Conservation (phyloP, 2,888 invertebrate species). For the Lydus trimaculatus region DNA sequence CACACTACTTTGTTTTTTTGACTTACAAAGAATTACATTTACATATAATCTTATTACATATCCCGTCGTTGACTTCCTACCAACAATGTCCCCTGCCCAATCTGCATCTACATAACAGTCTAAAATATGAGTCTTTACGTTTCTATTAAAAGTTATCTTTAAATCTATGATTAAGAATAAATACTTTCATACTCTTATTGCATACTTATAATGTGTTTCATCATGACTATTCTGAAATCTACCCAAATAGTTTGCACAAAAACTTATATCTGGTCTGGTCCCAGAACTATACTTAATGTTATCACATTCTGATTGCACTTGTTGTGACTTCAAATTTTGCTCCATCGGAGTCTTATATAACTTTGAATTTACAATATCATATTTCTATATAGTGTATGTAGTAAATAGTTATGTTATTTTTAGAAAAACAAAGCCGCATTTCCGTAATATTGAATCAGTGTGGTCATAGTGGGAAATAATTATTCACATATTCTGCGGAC, state of each 20-base stretch:
- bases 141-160: constrained; percentile 19
- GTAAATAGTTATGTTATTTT: too few relatives aligned
- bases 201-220: constrained; percentile 40
- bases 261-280: constrained; percentile 49
- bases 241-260: constrained; percentile 51
- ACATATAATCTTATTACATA: neutral
- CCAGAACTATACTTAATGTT: constrained; percentile 25
- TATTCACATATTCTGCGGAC: too few relatives aligned
- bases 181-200: constrained; percentile 46
- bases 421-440: too few relatives aligned
- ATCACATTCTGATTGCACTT: neutral
- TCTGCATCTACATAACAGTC: constrained; percentile 43
- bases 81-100: constrained; percentile 39
- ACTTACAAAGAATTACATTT: constrained; percentile 43
- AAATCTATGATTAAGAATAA: constrained; percentile 33
- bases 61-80: constrained; percentile 24
- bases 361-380: constrained; percentile 28
- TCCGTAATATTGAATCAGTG: too few relatives aligned
- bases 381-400: too few relatives aligned
- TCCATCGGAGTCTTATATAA: constrained; percentile 32
- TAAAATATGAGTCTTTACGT: constrained; percentile 16
- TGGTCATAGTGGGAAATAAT: too few relatives aligned
- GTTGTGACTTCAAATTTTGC: constrained; percentile 22
- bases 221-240: constrained; percentile 51
- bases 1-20: constrained; percentile 47